Conservation (phyloP, 1,140 invertebrate genomes). For the Macrobrachium nipponense region DNA sequence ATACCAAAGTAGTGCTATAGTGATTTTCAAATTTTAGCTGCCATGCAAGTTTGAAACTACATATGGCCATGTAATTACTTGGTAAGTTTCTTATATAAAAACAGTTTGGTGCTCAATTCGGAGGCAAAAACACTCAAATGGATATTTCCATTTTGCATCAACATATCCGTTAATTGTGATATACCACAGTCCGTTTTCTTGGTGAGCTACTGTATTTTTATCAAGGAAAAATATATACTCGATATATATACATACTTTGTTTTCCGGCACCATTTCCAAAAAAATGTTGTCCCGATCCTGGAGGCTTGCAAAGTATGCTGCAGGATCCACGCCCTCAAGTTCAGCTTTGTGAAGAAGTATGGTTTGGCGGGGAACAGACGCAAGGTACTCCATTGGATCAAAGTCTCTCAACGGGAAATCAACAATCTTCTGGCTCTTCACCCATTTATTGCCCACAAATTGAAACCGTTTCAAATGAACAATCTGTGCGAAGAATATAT, state of each 20-base stretch:
- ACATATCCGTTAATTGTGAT: too few relatives aligned
- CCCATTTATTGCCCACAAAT: slow-evolving; percentile 87
- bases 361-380: slow-evolving; percentile 80
- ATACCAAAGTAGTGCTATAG: too few relatives aligned
- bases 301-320: slow-evolving; percentile 35
- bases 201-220: too few relatives aligned
- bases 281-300: slow-evolving; percentile 57
- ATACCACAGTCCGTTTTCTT: too few relatives aligned
- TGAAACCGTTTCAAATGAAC: slow-evolving; percentile 91
- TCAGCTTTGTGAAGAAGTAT: slow-evolving; percentile 68
- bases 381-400: slow-evolving; percentile 83
- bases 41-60: too few relatives aligned
- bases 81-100: too few relatives aligned
- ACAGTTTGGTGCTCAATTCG: too few relatives aligned
- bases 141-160: too few relatives aligned
- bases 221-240: too few relatives aligned
- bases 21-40: too few relatives aligned
- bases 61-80: too few relatives aligned
- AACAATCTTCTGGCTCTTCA: slow-evolving; percentile 93
- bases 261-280: slow-evolving; percentile 56
- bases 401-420: slow-evolving; percentile 87
- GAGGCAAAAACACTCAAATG: too few relatives aligned
- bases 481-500: slow-evolving; percentile 73
- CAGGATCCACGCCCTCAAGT: slow-evolving; percentile 51
- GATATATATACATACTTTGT: slow-evolving; percentile 39